Percentiles rank a stretch among this genome's conserved stretches.
Conservation (phyloP, 2,888 invertebrate species). For the Diplolepis rosae region DNA sequence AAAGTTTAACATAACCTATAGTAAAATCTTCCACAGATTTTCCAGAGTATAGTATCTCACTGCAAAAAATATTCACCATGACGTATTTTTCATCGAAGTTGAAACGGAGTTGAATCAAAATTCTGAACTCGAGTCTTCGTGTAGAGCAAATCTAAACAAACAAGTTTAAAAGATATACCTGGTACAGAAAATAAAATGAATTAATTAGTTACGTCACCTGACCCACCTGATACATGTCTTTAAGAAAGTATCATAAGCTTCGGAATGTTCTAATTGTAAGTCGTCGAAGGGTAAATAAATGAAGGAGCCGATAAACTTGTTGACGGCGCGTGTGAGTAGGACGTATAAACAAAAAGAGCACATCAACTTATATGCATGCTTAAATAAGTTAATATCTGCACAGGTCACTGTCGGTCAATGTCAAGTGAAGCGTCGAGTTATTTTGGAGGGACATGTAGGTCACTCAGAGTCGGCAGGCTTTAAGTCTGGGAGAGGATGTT, state of each 20-base stretch:
- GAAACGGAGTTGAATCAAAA: too few species aligned
- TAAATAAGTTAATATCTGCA: slow-evolving; percentile 29
- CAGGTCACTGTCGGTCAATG: slow-evolving; percentile 39
- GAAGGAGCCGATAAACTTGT: background rate
- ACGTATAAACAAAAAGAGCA: slow-evolving; percentile 18
- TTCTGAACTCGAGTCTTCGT: too few species aligned
- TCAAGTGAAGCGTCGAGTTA: slow-evolving; percentile 45
- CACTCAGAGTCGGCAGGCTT: slow-evolving; percentile 39
- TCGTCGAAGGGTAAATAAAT: background rate
- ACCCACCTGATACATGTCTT: too few species aligned
- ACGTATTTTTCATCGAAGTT: too few species aligned
- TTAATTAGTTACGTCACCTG: too few species aligned
- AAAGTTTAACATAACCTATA: too few species aligned
- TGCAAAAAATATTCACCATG: too few species aligned
- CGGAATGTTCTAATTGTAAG: background rate
- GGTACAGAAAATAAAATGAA: too few species aligned
- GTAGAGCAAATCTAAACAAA: too few species aligned
- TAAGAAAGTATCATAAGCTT: background rate
- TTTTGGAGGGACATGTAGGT: slow-evolving; percentile 60
- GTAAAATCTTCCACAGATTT: too few species aligned
- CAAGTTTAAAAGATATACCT: too few species aligned
- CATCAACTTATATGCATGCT: slow-evolving; percentile 18
- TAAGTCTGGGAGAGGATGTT: slow-evolving; percentile 35
- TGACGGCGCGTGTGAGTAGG: background rate
- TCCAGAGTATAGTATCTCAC: too few species aligned